Conservation (phyloP, 1,140 invertebrate genomes). For the Armadillidium nasatum region DNA sequence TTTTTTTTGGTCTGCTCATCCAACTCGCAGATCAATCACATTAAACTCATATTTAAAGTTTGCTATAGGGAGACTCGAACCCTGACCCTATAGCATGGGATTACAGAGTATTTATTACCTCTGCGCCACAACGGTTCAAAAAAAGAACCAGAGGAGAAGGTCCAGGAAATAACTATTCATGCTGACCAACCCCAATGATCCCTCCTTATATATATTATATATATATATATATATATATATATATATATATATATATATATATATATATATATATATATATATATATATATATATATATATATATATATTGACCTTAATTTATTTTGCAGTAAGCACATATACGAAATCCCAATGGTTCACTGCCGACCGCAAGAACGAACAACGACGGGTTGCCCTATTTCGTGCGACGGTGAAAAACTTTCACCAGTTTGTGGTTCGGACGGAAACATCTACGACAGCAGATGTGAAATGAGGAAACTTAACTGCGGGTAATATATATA, state of each 20-base stretch:
- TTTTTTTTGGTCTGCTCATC: too few species aligned
- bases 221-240: constrained; percentile 4
- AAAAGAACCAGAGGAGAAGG: too few species aligned
- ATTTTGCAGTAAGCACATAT: constrained; percentile 72
- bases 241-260: constrained; percentile 4
- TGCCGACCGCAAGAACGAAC: constrained; percentile 70
- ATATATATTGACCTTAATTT: constrained; percentile 24
- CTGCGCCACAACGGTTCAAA: too few species aligned
- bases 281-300: constrained; percentile 22
- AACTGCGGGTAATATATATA: constrained; percentile 70
- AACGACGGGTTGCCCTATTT: constrained; percentile 61
- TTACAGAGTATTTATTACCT: too few species aligned
- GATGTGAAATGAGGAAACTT: constrained; percentile 83
- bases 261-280: constrained; percentile 19
- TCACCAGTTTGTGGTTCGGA: constrained; percentile 78
- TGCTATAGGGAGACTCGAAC: too few species aligned
- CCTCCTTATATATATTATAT: not conserved
- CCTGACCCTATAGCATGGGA: too few species aligned
- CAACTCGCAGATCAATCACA: too few species aligned
- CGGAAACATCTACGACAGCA: constrained; percentile 76
- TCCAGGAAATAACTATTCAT: too few species aligned
- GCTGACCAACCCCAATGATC: too few species aligned
- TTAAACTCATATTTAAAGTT: too few species aligned
- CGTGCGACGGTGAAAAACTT: constrained; percentile 59
- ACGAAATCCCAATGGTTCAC: constrained; percentile 82